phyloP scores from a whole-genome alignment of 2,888 invertebrate genomes.

The Heliconius sara region DNA sequence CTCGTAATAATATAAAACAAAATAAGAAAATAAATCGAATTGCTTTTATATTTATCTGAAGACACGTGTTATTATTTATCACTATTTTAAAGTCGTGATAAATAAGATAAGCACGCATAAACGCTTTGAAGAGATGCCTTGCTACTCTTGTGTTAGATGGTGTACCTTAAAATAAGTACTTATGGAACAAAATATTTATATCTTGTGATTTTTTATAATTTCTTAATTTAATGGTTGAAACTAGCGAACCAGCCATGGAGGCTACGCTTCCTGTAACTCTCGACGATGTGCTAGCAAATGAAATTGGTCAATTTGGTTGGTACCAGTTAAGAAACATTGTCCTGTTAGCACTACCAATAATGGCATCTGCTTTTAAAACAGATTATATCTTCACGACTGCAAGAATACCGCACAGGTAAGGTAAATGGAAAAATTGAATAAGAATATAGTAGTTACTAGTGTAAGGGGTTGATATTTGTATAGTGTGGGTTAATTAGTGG shows the following conservation, averaged over 20 bases:
- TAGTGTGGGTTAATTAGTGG: too few species aligned
- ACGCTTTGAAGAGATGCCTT: not conserved
- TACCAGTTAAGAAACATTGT: constrained; percentile 84
- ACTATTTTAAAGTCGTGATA: constrained; percentile 3
- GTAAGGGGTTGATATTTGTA: too few species aligned
- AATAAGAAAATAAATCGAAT: too few species aligned
- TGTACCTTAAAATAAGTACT: not conserved
- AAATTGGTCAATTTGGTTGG: constrained; percentile 85
- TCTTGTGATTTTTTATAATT: not conserved
- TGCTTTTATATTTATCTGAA: not conserved
- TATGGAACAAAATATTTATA: not conserved
- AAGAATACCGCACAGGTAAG: constrained; percentile 87
- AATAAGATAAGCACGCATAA: not conserved
- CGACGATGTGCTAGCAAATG: constrained; percentile 72
- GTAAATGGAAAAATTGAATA: not conserved
- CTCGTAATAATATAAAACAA: too few species aligned
- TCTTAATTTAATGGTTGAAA: not conserved
- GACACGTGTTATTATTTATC: not conserved
- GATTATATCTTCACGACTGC: constrained; percentile 88
- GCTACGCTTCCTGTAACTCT: constrained; percentile 55
- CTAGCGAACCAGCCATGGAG: not conserved
- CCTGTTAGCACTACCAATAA: constrained; percentile 84
- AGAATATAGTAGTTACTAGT: too few species aligned
- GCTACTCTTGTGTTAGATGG: not conserved
- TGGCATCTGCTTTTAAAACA: constrained; percentile 85